phyloP scores from a whole-genome alignment of 2,797 vertebrate genomes.

The Chelidonichthys spinosus region DNA sequence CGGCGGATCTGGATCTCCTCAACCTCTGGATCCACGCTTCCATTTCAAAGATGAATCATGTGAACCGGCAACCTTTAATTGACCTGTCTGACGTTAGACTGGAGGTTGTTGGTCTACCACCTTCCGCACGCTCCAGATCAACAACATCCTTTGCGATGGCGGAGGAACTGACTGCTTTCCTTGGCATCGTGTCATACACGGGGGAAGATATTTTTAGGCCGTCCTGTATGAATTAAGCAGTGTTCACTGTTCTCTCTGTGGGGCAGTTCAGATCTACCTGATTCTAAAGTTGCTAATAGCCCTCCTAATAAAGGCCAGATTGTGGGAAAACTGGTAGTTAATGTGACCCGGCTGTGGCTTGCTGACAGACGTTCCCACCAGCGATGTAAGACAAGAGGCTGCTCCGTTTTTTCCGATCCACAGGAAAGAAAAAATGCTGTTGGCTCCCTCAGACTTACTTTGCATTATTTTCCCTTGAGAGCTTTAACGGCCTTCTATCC shows the following conservation, averaged over 20 bases:
- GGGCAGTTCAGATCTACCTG: slow-evolving; percentile 82
- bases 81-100: slow-evolving; percentile 31
- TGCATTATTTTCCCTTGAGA: slow-evolving; percentile 75
- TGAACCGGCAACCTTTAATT: slow-evolving; percentile 31
- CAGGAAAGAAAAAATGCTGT: slow-evolving; percentile 77
- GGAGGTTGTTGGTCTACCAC: slow-evolving; percentile 26
- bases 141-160: slow-evolving; percentile 61
- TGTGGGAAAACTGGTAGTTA: slow-evolving; percentile 83
- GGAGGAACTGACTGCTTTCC: slow-evolving; percentile 62
- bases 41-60: slow-evolving; percentile 13
- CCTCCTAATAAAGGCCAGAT: slow-evolving; percentile 84
- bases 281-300: slow-evolving; percentile 78
- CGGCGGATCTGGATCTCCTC: slow-evolving; percentile 31
- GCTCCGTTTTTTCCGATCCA: slow-evolving; percentile 80
- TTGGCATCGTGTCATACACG: slow-evolving; percentile 59
- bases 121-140: slow-evolving; percentile 36
- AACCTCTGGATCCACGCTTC: background rate
- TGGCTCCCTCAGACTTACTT: slow-evolving; percentile 71
- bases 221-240: slow-evolving; percentile 71
- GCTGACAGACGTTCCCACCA: slow-evolving; percentile 82
- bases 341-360: slow-evolving; percentile 80
- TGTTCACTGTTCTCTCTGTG: slow-evolving; percentile 75
- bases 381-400: slow-evolving; percentile 72
- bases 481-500: slow-evolving; percentile 75
- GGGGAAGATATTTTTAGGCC: slow-evolving; percentile 72